A percentile compares a stretch with the other conserved stretches of the same genome.
These are phyloP conservation scores for Drosophila simulans DNA, from an alignment of 1,140 invertebrate genomes.

Conservation along the genomic window DNA sequence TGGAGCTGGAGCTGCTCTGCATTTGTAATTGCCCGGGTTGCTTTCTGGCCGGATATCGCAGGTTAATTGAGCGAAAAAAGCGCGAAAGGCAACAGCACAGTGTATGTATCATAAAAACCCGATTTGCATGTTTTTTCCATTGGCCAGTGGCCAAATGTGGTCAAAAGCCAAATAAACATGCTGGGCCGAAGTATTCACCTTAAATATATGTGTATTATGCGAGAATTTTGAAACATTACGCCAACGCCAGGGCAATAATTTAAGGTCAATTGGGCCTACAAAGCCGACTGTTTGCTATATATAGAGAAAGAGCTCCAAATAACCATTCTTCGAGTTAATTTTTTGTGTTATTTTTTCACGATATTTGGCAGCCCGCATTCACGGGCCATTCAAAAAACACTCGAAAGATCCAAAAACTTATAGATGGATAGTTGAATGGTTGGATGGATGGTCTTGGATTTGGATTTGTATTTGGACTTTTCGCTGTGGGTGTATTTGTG, in stretches of 20 bases:
- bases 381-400: slow-evolving; percentile 22
- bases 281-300: slow-evolving; percentile 34
- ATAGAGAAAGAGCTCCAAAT: slow-evolving; percentile 31
- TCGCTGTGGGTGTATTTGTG: slow-evolving; percentile 41
- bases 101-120: slow-evolving; percentile 25
- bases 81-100: not conserved
- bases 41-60: slow-evolving; percentile 46
- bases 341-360: not conserved
- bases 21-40: slow-evolving; percentile 40
- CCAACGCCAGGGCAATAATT: slow-evolving; percentile 45
- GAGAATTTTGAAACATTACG: slow-evolving; percentile 58
- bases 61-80: slow-evolving; percentile 48
- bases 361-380: slow-evolving; percentile 36
- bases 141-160: slow-evolving; percentile 33
- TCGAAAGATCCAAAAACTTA: slow-evolving; percentile 5
- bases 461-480: not conserved
- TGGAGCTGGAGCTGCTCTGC: slow-evolving; percentile 26
- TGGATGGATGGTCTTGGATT: slow-evolving; percentile 22
- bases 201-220: not conserved
- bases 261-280: slow-evolving; percentile 53
- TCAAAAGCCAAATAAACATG: slow-evolving; percentile 36
- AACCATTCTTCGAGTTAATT: slow-evolving; percentile 35
- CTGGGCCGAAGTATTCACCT: slow-evolving; percentile 12
- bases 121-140: slow-evolving; percentile 40
- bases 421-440: not conserved